Evolutionary conservation across 2,113 vertebrate genomes (phyloP).

Genomic region (Poecilia latipinna): DNA sequence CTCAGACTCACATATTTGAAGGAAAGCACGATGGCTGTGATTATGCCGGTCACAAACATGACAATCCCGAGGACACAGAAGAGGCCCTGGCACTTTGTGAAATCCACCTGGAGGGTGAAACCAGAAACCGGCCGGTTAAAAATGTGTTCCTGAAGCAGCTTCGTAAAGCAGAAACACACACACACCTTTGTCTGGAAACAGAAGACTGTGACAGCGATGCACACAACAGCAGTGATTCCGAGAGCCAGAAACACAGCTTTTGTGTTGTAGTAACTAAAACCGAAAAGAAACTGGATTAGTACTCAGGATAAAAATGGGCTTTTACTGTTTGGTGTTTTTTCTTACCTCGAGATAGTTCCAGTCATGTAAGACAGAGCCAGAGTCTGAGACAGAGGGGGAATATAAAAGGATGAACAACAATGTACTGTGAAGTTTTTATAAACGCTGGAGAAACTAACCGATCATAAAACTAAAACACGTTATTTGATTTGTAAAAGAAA

Average conservation of each 20-base stretch:
- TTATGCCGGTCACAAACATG: slow-evolving; percentile 89
- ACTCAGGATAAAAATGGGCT: not conserved
- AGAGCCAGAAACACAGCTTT: slow-evolving; percentile 88
- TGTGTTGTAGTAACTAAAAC: slow-evolving; percentile 83
- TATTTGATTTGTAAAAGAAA: too few relatives aligned
- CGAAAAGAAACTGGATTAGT: slow-evolving; percentile 6
- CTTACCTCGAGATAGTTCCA: slow-evolving; percentile 89
- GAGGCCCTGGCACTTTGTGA: slow-evolving; percentile 91
- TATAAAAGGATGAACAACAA: not conserved
- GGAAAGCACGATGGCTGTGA: slow-evolving; percentile 88
- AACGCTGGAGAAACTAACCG: too few relatives aligned
- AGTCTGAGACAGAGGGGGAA: slow-evolving; percentile 77
- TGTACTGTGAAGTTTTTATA: too few relatives aligned
- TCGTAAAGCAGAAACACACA: not conserved
- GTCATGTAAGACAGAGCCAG: slow-evolving; percentile 94
- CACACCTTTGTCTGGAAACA: slow-evolving; percentile 97
- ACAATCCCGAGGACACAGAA: slow-evolving; percentile 94
- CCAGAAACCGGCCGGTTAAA: not conserved
- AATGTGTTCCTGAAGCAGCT: accelerated
- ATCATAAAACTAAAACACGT: too few relatives aligned
- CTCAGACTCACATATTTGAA: slow-evolving; percentile 91
- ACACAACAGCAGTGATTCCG: slow-evolving; percentile 90
- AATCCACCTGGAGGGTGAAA: slow-evolving; percentile 86
- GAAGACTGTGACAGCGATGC: slow-evolving; percentile 92
- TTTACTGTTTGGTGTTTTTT: accelerated